Conservation (phyloP, 2,888 invertebrate genomes). For the Dexiosoma caninum region DNA sequence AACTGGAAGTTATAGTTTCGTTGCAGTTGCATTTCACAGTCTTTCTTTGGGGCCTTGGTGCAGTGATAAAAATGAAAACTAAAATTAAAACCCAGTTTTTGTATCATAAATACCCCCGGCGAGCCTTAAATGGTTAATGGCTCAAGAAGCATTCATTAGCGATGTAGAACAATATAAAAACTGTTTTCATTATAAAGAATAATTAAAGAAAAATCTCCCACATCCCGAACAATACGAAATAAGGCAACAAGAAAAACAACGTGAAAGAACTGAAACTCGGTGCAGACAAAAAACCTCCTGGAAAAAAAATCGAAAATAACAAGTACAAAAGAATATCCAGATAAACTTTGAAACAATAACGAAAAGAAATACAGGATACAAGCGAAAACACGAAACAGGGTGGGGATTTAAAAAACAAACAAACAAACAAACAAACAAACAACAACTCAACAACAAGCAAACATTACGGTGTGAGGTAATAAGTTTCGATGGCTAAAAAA, state of each 20-base stretch:
- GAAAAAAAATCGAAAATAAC: conserved; percentile 11
- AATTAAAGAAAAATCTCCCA: conserved; percentile 44
- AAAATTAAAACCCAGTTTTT: too few relatives aligned
- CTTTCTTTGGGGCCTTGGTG: too few relatives aligned
- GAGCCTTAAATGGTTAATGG: not conserved
- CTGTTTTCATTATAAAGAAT: conserved; percentile 31
- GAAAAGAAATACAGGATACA: conserved; percentile 34
- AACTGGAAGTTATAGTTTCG: too few relatives aligned
- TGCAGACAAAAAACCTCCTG: not conserved
- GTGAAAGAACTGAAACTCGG: not conserved
- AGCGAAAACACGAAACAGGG: conserved; percentile 21
- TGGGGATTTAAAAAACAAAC: conserved; percentile 9
- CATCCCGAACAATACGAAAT: conserved; percentile 15
- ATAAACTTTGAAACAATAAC: conserved; percentile 40
- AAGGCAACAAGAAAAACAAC: not conserved
- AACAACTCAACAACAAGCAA: not conserved
- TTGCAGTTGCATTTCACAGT: too few relatives aligned
- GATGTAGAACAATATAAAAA: conserved; percentile 27
- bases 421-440: not conserved
- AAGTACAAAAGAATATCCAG: not conserved
- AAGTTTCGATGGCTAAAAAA: not conserved
- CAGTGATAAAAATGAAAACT: too few relatives aligned
- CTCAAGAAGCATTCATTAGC: conserved; percentile 27
- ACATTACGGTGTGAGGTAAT: conserved; percentile 10
- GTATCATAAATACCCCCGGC: not conserved